phyloP scores from a whole-genome alignment of 2,113 vertebrate species.

The Saccopteryx leptura region DNA sequence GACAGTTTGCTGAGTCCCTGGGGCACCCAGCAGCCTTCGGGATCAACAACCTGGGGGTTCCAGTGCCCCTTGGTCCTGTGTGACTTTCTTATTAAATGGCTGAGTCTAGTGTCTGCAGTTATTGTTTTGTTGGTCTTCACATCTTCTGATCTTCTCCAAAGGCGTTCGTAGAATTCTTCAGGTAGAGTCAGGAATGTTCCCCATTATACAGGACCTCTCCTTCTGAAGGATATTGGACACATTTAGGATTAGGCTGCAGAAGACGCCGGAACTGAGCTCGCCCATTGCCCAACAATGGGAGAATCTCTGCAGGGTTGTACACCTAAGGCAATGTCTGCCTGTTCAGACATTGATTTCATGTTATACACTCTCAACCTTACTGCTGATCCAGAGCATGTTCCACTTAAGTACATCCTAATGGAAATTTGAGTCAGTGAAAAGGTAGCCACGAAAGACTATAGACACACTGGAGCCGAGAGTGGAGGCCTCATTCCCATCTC shows the following conservation, averaged over 20 bases:
- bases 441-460: neutral
- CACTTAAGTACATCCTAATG: neutral
- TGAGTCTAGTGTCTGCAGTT: neutral
- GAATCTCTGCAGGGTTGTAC: neutral
- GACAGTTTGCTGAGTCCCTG: neutral
- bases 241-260: neutral
- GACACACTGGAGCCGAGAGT: neutral
- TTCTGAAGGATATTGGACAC: neutral
- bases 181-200: neutral
- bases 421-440: neutral
- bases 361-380: neutral
- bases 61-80: neutral
- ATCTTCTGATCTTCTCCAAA: neutral
- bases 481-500: neutral
- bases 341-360: neutral
- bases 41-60: rapidly evolving
- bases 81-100: neutral
- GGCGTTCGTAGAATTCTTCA: neutral
- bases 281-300: neutral
- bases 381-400: neutral
- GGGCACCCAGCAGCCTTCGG: neutral
- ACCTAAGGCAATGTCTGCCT: neutral
- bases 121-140: neutral
- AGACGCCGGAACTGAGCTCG: neutral
- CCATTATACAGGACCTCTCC: neutral